Conservation (phyloP, 2,888 invertebrate species). For the Crepidodera aurea region DNA sequence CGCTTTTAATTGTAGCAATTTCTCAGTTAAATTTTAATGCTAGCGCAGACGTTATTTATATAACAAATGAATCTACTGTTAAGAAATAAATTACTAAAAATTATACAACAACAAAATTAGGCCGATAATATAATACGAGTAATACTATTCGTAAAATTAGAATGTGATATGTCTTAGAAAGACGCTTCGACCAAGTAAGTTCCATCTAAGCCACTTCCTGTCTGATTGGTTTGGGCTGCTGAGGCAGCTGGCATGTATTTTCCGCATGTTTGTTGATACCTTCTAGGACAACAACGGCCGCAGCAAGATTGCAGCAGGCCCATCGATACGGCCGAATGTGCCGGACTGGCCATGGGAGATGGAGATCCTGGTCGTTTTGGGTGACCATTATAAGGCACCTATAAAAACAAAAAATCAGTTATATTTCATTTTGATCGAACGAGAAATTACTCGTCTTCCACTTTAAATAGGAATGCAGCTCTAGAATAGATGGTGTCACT, state of each 20-base stretch:
- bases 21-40: too few relatives aligned
- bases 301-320: constrained; percentile 84
- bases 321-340: constrained; percentile 74
- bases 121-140: constrained; percentile 29
- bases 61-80: too few relatives aligned
- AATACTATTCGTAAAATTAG: constrained; percentile 31
- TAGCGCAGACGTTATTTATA: too few relatives aligned
- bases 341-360: constrained; percentile 86
- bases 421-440: too few relatives aligned
- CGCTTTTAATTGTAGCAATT: too few relatives aligned
- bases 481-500: too few relatives aligned
- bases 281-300: constrained; percentile 82
- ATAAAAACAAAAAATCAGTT: too few relatives aligned
- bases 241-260: constrained; percentile 88
- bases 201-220: constrained; percentile 83
- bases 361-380: constrained; percentile 91
- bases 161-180: constrained; percentile 64
- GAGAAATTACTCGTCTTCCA: too few relatives aligned
- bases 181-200: constrained; percentile 87
- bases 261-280: constrained; percentile 88
- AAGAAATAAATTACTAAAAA: too few relatives aligned
- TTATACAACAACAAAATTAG: constrained; percentile 15
- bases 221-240: constrained; percentile 81
- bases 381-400: constrained; percentile 87
- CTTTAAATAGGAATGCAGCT: too few relatives aligned